These are phyloP conservation scores for Phoxinus phoxinus DNA, from an alignment of 2,113 vertebrate species.

Conservation along the genomic window DNA sequence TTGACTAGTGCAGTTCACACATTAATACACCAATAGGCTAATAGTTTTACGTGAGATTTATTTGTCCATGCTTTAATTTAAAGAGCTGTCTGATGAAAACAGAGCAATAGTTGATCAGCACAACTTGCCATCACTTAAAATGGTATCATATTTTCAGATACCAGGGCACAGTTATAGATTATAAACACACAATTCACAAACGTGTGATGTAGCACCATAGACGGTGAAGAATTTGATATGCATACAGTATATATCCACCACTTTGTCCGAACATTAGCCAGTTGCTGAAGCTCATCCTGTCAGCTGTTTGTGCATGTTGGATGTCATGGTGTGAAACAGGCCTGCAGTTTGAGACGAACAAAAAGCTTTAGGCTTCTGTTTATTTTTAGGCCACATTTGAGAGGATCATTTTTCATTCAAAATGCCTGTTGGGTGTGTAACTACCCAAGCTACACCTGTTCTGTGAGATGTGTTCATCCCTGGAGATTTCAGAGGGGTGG, in stretches of 20 bases:
- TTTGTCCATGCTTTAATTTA: not conserved
- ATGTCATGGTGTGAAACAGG: constrained; percentile 66
- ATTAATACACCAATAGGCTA: not conserved
- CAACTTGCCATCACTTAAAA: not conserved
- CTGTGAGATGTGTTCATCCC: constrained; percentile 62
- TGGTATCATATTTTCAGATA: not conserved
- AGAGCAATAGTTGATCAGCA: not conserved
- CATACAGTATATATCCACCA: not conserved
- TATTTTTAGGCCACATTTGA: constrained; percentile 84
- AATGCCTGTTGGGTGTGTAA: constrained; percentile 50
- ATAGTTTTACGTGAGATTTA: not conserved
- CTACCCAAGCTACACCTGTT: constrained; percentile 75
- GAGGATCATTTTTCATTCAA: constrained; percentile 75
- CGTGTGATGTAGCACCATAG: not conserved
- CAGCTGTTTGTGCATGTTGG: constrained; percentile 36
- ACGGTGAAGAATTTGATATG: not conserved
- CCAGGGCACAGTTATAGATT: not conserved
- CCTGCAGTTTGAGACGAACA: constrained; percentile 63
- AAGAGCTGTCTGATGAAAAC: not conserved
- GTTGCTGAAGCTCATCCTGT: constrained; percentile 29
- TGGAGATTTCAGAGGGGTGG: constrained; percentile 16
- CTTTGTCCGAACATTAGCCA: not conserved
- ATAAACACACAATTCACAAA: not conserved
- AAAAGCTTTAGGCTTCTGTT: constrained; percentile 59
- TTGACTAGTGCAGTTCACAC: not conserved